Percentiles rank a stretch among this genome's conserved stretches.
These are phyloP conservation scores for Mycetomoellerius zeteki DNA, from an alignment of 1,140 invertebrate species.

Conservation along the genomic window DNA sequence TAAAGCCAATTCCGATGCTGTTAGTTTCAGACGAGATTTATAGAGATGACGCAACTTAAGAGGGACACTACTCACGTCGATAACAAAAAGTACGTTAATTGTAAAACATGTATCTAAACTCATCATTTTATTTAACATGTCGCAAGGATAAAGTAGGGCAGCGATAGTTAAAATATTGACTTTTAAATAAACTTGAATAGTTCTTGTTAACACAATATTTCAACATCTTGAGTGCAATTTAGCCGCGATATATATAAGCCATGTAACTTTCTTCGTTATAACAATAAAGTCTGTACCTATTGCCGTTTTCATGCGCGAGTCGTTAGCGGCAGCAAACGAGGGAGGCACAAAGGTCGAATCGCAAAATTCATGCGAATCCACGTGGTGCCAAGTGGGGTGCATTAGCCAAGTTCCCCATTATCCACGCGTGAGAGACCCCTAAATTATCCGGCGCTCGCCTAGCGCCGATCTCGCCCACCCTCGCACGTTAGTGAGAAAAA, in stretches of 20 bases:
- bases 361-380: conserved; percentile 78
- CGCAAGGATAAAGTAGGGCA: not conserved
- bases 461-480: conserved; percentile 78
- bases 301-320: conserved; percentile 22
- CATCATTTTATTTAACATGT: not conserved
- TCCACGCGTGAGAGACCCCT: conserved; percentile 85
- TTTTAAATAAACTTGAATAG: not conserved
- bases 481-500: conserved; percentile 83
- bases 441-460: conserved; percentile 84
- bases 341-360: conserved; percentile 64
- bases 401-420: conserved; percentile 86
- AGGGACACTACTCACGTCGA: conserved; percentile 18
- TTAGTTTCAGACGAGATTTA: conserved; percentile 73
- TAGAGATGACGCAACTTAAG: conserved; percentile 48
- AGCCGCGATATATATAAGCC: not conserved
- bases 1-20: conserved; percentile 78
- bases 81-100: conserved; percentile 46
- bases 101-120: not conserved
- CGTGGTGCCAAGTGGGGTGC: conserved; percentile 84
- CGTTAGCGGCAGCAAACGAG: conserved; percentile 20
- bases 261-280: not conserved
- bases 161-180: not conserved
- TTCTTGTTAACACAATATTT: conserved; percentile 2
- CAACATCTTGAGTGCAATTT: not conserved
- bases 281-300: conserved; percentile 2